phyloP scores from a whole-genome alignment of 2,888 invertebrate species.

The Rhorus exstirpatorius region DNA sequence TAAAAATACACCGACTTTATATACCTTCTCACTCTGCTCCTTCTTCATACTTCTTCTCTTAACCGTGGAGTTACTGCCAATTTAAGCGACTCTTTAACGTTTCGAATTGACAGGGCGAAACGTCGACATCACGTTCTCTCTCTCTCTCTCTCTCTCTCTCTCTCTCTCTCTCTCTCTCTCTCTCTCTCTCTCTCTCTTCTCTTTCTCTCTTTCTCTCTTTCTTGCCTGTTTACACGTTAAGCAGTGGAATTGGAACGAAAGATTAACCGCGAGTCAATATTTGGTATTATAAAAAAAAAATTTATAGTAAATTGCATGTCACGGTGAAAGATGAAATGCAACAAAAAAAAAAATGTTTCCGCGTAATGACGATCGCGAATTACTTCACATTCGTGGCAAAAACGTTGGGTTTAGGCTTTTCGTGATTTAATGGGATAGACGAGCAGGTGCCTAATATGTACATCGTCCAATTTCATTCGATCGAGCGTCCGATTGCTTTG shows the following conservation, averaged over 20 bases:
- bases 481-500: slow-evolving; percentile 63
- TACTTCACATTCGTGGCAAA: slow-evolving; percentile 4
- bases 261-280: slow-evolving; percentile 44
- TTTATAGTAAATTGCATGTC: background rate
- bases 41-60: slow-evolving; percentile 75
- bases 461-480: slow-evolving; percentile 63
- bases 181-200: too few species aligned
- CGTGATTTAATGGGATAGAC: slow-evolving; percentile 8
- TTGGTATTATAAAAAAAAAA: slow-evolving; percentile 23
- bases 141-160: too few species aligned
- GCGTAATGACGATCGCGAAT: background rate
- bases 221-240: too few species aligned
- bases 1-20: slow-evolving; percentile 78
- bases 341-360: too few species aligned
- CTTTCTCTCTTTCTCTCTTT: too few species aligned
- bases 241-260: slow-evolving; percentile 41
- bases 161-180: too few species aligned
- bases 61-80: slow-evolving; percentile 82
- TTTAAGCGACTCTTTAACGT: slow-evolving; percentile 84
- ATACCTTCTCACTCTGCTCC: slow-evolving; percentile 68
- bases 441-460: slow-evolving; percentile 55
- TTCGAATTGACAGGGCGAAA: slow-evolving; percentile 80
- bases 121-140: slow-evolving; percentile 27
- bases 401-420: slow-evolving; percentile 1
- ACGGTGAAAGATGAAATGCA: too few species aligned